Evolutionary conservation across 2,797 vertebrate genomes (phyloP).

Genomic region (Amphiprion clarkii): DNA sequence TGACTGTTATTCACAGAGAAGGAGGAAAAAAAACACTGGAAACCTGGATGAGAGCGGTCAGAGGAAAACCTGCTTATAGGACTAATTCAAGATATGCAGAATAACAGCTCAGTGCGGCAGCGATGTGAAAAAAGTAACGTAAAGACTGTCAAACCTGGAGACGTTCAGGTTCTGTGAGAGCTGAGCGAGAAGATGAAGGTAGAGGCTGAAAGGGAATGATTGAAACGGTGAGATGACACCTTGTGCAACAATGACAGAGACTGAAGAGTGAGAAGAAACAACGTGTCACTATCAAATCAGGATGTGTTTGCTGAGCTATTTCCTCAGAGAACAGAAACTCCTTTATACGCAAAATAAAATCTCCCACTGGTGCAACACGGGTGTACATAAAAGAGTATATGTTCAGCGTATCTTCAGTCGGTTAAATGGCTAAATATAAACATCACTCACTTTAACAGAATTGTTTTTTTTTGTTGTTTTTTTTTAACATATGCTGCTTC

Average conservation of each 20-base stretch:
- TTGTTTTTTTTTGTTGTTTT: too few relatives aligned
- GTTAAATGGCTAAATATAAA: too few relatives aligned
- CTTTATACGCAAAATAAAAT: conserved; percentile 13
- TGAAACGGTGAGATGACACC: conserved; percentile 28
- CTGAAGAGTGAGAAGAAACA: conserved; percentile 24
- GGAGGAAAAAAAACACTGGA: conserved; percentile 21
- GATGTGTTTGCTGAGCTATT: conserved; percentile 4
- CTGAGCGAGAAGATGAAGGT: background rate
- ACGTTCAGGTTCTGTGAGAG: conserved; percentile 10
- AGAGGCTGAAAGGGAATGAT: background rate
- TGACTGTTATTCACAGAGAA: conserved; percentile 49
- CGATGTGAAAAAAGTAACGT: background rate
- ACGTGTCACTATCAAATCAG: conserved; percentile 18
- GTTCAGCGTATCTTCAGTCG: too few relatives aligned
- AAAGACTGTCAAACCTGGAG: background rate
- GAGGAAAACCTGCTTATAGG: conserved; percentile 10
- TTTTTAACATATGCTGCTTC: background rate
- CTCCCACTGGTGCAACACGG: too few relatives aligned
- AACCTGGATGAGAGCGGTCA: conserved; percentile 45
- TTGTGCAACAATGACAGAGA: conserved; percentile 9
- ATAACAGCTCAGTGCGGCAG: background rate
- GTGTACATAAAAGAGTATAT: too few relatives aligned
- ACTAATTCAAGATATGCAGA: conserved; percentile 19
- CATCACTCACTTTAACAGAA: too few relatives aligned
- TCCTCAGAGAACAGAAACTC: conserved; percentile 6